phyloP scores from a whole-genome alignment of 1,140 invertebrate species.

The Achroia grisella region DNA sequence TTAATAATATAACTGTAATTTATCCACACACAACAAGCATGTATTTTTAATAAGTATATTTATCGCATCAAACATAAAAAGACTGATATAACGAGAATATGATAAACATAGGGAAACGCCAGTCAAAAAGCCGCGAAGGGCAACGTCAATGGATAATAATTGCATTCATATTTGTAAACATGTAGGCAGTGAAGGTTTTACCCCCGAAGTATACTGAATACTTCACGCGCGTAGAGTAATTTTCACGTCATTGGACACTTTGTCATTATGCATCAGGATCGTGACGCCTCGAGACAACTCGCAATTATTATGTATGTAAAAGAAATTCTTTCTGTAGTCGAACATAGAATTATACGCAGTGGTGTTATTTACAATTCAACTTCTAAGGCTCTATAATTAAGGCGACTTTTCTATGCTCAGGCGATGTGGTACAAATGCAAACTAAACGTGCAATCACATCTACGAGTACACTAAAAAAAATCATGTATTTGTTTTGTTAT shows the following conservation, averaged over 20 bases:
- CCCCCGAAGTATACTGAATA: conserved; percentile 1
- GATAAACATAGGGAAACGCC: conserved; percentile 4
- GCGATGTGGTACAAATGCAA: too few relatives aligned
- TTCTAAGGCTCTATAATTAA: too few relatives aligned
- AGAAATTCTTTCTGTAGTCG: conserved; percentile 61
- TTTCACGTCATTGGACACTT: conserved; percentile 70
- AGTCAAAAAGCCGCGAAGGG: conserved; percentile 3
- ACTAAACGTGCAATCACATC: too few relatives aligned
- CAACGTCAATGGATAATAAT: conserved; percentile 10
- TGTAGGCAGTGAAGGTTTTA: conserved; percentile 11
- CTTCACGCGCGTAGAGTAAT: conserved; percentile 57
- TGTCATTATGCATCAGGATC: conserved; percentile 71
- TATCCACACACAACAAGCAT: too few relatives aligned
- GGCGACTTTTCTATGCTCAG: too few relatives aligned
- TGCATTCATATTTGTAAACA: conserved; percentile 12
- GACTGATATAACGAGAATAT: too few relatives aligned
- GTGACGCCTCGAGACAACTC: conserved; percentile 71
- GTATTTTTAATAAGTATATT: too few relatives aligned
- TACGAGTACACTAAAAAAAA: too few relatives aligned
- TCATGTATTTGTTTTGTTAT: too few relatives aligned
- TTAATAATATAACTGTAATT: too few relatives aligned
- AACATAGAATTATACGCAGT: conserved; percentile 37
- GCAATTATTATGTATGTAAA: conserved; percentile 73
- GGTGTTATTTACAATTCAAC: conserved; percentile 6
- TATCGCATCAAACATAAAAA: too few relatives aligned